Percentiles rank a stretch among this genome's conserved stretches.
Conservation (phyloP, 2,797 vertebrate species). For the Enteromius thamalakanensis region DNA sequence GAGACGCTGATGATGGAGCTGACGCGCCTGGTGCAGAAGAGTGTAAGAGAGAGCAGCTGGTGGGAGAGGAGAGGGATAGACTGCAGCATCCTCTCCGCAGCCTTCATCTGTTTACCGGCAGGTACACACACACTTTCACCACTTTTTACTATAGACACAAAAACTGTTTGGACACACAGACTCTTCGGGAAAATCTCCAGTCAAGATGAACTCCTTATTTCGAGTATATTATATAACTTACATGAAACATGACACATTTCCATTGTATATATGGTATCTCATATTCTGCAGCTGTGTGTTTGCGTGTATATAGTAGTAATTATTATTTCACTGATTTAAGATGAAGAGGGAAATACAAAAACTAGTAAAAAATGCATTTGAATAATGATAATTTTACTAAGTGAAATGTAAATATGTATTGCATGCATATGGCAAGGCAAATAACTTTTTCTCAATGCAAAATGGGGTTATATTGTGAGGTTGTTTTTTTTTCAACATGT, state of each 20-base stretch:
- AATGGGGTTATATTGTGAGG: too few species aligned
- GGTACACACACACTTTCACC: slow-evolving; percentile 68
- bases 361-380: not conserved
- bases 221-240: not conserved
- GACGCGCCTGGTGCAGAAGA: slow-evolving; percentile 79
- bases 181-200: not conserved
- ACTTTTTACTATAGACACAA: not conserved
- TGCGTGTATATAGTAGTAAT: too few species aligned
- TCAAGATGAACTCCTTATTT: not conserved
- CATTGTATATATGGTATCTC: not conserved
- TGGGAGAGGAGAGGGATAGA: slow-evolving; percentile 90
- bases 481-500: not conserved
- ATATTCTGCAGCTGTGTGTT: too few species aligned
- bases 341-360: not conserved
- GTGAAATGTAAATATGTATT: not conserved
- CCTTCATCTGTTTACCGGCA: slow-evolving; percentile 79
- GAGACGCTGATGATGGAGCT: slow-evolving; percentile 87
- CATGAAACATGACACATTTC: not conserved
- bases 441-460: too few species aligned
- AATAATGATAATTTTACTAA: not conserved
- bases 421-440: not conserved
- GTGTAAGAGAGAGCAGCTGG: slow-evolving; percentile 88
- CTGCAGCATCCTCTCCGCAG: slow-evolving; percentile 81
- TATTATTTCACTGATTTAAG: not conserved
- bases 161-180: not conserved